These are phyloP conservation scores for Crioceris asparagi DNA, from an alignment of 2,888 invertebrate species.

Conservation along the genomic window DNA sequence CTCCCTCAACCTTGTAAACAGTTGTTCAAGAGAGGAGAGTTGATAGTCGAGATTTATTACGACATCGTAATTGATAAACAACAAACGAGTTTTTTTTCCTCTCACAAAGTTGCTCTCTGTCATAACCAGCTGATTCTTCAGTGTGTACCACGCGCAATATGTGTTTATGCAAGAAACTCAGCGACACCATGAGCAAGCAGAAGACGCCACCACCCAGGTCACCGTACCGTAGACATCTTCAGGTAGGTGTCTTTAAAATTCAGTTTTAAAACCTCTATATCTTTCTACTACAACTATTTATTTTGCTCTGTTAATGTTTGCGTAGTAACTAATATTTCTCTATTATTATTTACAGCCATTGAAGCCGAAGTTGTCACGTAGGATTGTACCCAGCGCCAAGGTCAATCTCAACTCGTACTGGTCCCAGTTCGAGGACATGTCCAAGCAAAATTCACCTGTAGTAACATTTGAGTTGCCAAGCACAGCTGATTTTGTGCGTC, in stretches of 20 bases:
- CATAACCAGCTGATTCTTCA: slow-evolving; percentile 16
- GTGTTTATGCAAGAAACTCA: too few relatives aligned
- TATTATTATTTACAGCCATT: slow-evolving; percentile 42
- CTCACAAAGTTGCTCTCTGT: slow-evolving; percentile 5
- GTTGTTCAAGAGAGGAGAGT: not conserved
- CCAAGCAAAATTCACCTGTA: slow-evolving; percentile 31
- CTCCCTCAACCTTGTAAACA: not conserved
- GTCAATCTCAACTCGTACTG: slow-evolving; percentile 57
- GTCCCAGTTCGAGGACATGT: slow-evolving; percentile 45
- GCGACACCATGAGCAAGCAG: too few relatives aligned
- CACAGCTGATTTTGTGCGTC: slow-evolving; percentile 31
- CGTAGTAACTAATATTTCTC: too few relatives aligned
- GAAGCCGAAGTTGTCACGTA: slow-evolving; percentile 47
- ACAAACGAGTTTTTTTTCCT: too few relatives aligned
- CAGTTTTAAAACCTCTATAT: too few relatives aligned
- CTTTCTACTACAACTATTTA: too few relatives aligned
- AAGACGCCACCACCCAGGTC: too few relatives aligned
- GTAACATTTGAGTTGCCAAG: slow-evolving; percentile 39
- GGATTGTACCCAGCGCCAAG: slow-evolving; percentile 45
- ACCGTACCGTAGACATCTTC: too few relatives aligned
- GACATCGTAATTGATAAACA: too few relatives aligned
- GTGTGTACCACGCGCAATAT: slow-evolving; percentile 1
- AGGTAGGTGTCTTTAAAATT: too few relatives aligned
- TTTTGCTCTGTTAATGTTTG: too few relatives aligned
- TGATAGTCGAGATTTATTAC: too few relatives aligned